These are phyloP conservation scores for Dasysyrphus albostriatus DNA, from an alignment of 2,888 invertebrate genomes.

Conservation along the genomic window DNA sequence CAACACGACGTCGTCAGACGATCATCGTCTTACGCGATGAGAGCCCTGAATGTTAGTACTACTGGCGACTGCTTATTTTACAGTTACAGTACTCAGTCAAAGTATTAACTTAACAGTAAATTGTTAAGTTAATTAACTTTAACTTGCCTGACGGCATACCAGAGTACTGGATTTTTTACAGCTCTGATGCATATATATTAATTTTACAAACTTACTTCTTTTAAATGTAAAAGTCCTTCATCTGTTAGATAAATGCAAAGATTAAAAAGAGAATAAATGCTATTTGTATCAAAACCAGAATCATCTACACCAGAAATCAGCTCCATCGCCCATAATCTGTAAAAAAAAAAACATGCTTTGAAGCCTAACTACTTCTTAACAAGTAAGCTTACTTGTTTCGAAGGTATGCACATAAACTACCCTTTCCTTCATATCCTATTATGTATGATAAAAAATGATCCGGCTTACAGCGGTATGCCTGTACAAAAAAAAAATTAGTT, in stretches of 20 bases:
- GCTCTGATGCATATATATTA: too few species aligned
- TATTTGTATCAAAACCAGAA: conserved; percentile 91
- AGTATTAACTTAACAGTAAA: too few species aligned
- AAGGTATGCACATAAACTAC: conserved; percentile 91
- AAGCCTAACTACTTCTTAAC: not conserved
- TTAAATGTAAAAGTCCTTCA: conserved; percentile 89
- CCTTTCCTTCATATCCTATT: conserved; percentile 94
- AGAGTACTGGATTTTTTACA: too few species aligned
- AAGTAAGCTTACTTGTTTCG: conserved; percentile 86
- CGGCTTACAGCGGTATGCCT: conserved; percentile 83
- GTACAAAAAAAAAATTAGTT: conserved; percentile 26
- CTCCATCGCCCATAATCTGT: conserved; percentile 90
- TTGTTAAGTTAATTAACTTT: too few species aligned
- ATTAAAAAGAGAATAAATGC: conserved; percentile 90
- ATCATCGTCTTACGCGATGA: too few species aligned
- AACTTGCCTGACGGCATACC: too few species aligned
- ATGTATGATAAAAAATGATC: conserved; percentile 90
- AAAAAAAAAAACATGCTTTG: conserved; percentile 69
- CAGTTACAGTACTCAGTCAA: too few species aligned
- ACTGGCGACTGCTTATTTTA: too few species aligned
- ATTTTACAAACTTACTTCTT: conserved; percentile 84
- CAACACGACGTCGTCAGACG: too few species aligned
- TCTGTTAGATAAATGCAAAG: conserved; percentile 91
- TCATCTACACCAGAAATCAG: conserved; percentile 89
- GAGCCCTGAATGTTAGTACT: too few species aligned